Base-by-base conservation (phyloP, 1,140 invertebrate genomes). In the Apolygus lucorum region DNA sequence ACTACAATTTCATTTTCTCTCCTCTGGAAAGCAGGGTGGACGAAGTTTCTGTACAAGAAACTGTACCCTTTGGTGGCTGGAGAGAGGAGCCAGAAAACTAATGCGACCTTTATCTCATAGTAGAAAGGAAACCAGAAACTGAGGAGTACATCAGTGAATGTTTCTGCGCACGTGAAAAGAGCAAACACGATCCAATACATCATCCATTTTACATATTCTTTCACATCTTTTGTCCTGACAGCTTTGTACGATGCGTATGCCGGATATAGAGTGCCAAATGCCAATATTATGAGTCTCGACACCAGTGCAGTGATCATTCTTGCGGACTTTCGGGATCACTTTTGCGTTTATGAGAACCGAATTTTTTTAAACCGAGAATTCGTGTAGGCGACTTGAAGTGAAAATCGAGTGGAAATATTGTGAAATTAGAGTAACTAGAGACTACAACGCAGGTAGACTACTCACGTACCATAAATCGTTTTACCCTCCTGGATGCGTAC, bases 141-240 rank as follows among this genome's bases (percentile, higher is more conserved):
- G n/a, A n/a, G n/a, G n/a, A 99, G 93, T 54, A 99, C 88, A 80
- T 99, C 97, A 65, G 95, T 93, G 78, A 99, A 91, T 24, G 94
- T 95, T 84, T 99, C 98, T 70, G 89, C 87, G 77, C 88, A 92
- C 13, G 90, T 96, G 82, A 98, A 99, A 69, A 98, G 84, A n/a
- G 96, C 96, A 85, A 99, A 99, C 14, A 98, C 95, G 77, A 99
- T 98, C 97, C 97, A 99, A 82, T 99, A 99, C 96, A 99, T 99
- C 95, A 99, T 99, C 96, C 96, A 99, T 90, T 92, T 95, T 81
- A 98, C 96, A 83, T 99, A 98, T 94, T 98, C 95, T 81, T 95
- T 95, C 62, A 97, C 90, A 82, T 99, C 93, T 84, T 97, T 98
- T 76, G 93, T 96, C 78, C 93, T 88, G 26, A 99, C 92, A 70